Conservation (phyloP, 2,888 invertebrate species). For the Clunio marinus region DNA sequence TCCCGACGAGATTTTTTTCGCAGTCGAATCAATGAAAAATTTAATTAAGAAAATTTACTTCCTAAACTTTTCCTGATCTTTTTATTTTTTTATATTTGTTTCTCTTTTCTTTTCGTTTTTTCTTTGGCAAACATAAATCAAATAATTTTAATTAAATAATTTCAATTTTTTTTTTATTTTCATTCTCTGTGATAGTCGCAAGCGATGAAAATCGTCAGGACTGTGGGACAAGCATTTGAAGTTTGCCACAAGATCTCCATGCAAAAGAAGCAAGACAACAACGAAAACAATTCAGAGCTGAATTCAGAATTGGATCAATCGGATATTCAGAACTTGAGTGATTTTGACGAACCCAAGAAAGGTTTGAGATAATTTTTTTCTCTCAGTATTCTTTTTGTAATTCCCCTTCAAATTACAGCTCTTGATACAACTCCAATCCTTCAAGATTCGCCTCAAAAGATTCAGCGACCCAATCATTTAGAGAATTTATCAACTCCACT, state of each 20-base stretch:
- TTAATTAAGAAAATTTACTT: not conserved
- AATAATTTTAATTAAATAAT: slow-evolving; percentile 40
- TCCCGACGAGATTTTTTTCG: not conserved
- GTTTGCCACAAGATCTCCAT: slow-evolving; percentile 94
- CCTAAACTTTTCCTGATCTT: too few relatives aligned
- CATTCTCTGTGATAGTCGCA: slow-evolving; percentile 82
- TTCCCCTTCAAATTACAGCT: too few relatives aligned
- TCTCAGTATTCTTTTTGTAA: too few relatives aligned
- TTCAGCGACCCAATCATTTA: slow-evolving; percentile 48
- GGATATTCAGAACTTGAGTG: slow-evolving; percentile 47
- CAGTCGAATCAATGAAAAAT: not conserved
- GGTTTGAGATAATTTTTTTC: too few relatives aligned
- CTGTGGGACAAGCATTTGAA: slow-evolving; percentile 98
- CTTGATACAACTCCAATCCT: slow-evolving; percentile 29
- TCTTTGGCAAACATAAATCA: too few relatives aligned
- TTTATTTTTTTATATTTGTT: too few relatives aligned
- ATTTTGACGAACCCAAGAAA: slow-evolving; percentile 57
- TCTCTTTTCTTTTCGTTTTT: too few relatives aligned
- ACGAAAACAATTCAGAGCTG: slow-evolving; percentile 50
- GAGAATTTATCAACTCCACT: slow-evolving; percentile 43
- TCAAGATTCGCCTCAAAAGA: slow-evolving; percentile 22
- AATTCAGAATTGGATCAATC: slow-evolving; percentile 50
- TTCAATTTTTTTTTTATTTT: slow-evolving; percentile 30
- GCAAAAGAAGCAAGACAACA: slow-evolving; percentile 54
- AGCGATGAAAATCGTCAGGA: slow-evolving; percentile 97